A percentile compares a stretch with the other conserved stretches of the same genome.
These are phyloP conservation scores for Dryocosmus kuriphilus DNA, from an alignment of 2,888 invertebrate genomes.

Conservation along the genomic window DNA sequence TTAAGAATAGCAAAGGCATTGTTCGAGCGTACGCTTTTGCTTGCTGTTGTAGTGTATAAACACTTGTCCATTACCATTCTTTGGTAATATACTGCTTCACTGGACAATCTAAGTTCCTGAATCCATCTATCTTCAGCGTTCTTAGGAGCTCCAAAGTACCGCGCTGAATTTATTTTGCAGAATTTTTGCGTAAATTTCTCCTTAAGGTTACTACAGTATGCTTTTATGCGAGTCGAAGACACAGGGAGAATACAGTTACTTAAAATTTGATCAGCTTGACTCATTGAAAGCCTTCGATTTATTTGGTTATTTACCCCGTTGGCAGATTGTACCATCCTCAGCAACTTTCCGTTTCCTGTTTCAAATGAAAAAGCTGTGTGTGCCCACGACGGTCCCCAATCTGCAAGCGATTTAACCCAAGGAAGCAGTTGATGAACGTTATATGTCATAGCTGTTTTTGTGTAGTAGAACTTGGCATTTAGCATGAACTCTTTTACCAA, in stretches of 20 bases:
- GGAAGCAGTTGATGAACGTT: too few relatives aligned
- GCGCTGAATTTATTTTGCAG: neutral
- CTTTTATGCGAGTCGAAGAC: neutral
- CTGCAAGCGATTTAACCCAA: too few relatives aligned
- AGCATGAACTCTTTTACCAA: neutral
- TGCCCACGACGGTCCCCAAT: neutral
- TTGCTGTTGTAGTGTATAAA: neutral
- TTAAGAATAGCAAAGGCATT: neutral
- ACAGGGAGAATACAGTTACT: neutral
- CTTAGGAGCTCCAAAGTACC: slow-evolving; percentile 12
- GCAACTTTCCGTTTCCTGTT: neutral
- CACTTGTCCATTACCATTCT: slow-evolving; percentile 10
- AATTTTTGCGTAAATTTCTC: neutral
- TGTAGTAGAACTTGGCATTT: too few relatives aligned
- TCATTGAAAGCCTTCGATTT: neutral
- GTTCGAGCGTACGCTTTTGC: slow-evolving; percentile 1
- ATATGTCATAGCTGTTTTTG: too few relatives aligned
- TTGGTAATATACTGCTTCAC: neutral
- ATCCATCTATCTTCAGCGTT: neutral
- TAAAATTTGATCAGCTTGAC: neutral
- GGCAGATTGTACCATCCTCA: neutral
- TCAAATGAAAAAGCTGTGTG: neutral
- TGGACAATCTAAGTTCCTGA: neutral
- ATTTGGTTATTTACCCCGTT: neutral
- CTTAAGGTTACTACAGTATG: neutral